Evolutionary conservation across 1,140 invertebrate genomes (phyloP).

Genomic region (Temnothorax longispinosus): DNA sequence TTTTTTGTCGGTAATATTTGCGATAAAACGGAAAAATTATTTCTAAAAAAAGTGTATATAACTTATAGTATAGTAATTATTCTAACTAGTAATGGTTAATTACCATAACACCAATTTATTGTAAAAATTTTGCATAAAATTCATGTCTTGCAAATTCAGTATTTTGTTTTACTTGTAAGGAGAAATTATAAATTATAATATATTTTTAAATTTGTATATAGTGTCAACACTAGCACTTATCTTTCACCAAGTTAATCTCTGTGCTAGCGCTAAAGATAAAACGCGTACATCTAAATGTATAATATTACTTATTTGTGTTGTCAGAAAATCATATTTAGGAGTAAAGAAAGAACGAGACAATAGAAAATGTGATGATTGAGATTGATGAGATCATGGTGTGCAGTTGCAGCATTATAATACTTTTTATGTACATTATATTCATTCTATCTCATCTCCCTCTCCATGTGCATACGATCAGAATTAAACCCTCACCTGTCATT

Average conservation of each 20-base stretch:
- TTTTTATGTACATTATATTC: slow-evolving; percentile 53
- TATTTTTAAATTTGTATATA: neutral
- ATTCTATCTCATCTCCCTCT: slow-evolving; percentile 8
- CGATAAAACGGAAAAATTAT: neutral
- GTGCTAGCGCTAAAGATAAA: neutral
- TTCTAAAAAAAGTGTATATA: neutral
- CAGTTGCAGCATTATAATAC: slow-evolving; percentile 40
- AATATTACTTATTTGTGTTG: slow-evolving; percentile 27
- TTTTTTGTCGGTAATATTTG: slow-evolving; percentile 1
- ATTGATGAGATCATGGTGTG: slow-evolving; percentile 19
- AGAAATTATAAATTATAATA: neutral
- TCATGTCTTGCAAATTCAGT: neutral
- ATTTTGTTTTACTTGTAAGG: neutral
- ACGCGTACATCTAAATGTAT: neutral
- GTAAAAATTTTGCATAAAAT: slow-evolving; percentile 4
- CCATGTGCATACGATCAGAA: slow-evolving; percentile 12
- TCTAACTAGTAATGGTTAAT: neutral
- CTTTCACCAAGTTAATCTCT: neutral
- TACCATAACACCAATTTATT: slow-evolving; percentile 2
- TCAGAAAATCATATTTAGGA: neutral
- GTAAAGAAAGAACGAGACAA: neutral
- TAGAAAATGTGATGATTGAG: slow-evolving; percentile 14
- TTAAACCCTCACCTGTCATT: slow-evolving; percentile 9
- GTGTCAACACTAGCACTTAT: neutral
- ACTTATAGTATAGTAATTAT: neutral